Conservation (phyloP, 2,113 vertebrate species). For the Gopherus evgoodei region DNA sequence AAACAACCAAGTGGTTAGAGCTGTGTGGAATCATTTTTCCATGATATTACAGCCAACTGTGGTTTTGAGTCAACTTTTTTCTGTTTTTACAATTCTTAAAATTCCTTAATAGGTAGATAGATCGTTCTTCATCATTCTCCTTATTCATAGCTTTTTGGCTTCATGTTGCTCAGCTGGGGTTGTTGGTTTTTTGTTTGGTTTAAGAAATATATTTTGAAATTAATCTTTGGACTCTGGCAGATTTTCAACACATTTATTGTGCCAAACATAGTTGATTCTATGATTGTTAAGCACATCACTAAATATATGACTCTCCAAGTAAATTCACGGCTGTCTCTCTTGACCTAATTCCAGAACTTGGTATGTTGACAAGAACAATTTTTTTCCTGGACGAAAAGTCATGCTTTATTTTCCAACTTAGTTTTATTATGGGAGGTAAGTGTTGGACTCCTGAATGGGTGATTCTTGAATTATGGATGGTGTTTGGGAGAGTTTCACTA, state of each 20-base stretch:
- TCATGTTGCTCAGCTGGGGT: not conserved
- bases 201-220: slow-evolving; percentile 45
- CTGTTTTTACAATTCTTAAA: slow-evolving; percentile 17
- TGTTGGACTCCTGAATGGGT: not conserved
- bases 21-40: slow-evolving; percentile 28
- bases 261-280: slow-evolving; percentile 56
- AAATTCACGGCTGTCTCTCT: slow-evolving; percentile 32
- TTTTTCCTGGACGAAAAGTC: not conserved
- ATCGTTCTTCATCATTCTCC: slow-evolving; percentile 21
- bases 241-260: slow-evolving; percentile 43
- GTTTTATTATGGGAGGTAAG: not conserved
- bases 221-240: slow-evolving; percentile 54
- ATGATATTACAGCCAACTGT: slow-evolving; percentile 44
- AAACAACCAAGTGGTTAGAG: not conserved
- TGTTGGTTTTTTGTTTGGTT: not conserved
- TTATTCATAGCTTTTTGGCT: slow-evolving; percentile 10
- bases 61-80: slow-evolving; percentile 53
- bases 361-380: slow-evolving; percentile 52
- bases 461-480: not conserved
- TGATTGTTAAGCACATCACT: slow-evolving; percentile 54
- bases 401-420: not conserved
- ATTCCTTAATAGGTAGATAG: slow-evolving; percentile 35
- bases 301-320: slow-evolving; percentile 47
- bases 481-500: not conserved
- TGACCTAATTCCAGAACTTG: slow-evolving; percentile 50